Conservation (phyloP, 2,888 invertebrate species). For the Caenorhabditis becei region DNA sequence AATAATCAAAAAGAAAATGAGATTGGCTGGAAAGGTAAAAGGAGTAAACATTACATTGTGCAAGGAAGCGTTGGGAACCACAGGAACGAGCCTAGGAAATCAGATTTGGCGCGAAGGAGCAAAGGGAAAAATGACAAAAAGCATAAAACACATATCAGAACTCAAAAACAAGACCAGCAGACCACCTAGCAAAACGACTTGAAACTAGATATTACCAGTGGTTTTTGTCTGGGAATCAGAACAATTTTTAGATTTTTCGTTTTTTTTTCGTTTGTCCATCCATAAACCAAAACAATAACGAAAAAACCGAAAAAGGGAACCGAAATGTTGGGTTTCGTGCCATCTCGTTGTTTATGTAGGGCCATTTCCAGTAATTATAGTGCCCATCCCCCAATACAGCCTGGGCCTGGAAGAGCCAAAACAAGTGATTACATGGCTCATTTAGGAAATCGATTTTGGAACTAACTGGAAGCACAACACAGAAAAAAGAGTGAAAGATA, state of each 20-base stretch:
- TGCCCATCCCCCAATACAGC: constrained; percentile 5
- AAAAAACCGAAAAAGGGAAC: not conserved
- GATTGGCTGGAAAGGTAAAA: constrained; percentile 8
- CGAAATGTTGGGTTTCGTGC: constrained; percentile 14
- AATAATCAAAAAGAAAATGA: not conserved
- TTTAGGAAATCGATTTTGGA: not conserved
- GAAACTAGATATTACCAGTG: too few relatives aligned
- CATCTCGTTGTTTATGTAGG: constrained; percentile 14
- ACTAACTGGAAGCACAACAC: not conserved
- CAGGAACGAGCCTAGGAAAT: too few relatives aligned
- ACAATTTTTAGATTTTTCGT: too few relatives aligned
- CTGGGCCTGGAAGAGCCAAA: not conserved
- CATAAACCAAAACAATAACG: constrained; percentile 1
- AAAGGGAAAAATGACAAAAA: not conserved
- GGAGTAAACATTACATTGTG: not conserved
- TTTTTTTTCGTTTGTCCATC: too few relatives aligned
- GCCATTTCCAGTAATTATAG: constrained; percentile 26
- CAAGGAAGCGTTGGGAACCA: too few relatives aligned
- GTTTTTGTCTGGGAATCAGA: too few relatives aligned
- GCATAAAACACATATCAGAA: not conserved
- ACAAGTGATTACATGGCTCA: constrained; percentile 25
- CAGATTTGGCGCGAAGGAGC: too few relatives aligned
- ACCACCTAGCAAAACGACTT: too few relatives aligned
- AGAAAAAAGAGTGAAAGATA: not conserved
- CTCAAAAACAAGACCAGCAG: too few relatives aligned